Conservation (phyloP, 2,888 invertebrate species). For the Agrotis exclamationis region DNA sequence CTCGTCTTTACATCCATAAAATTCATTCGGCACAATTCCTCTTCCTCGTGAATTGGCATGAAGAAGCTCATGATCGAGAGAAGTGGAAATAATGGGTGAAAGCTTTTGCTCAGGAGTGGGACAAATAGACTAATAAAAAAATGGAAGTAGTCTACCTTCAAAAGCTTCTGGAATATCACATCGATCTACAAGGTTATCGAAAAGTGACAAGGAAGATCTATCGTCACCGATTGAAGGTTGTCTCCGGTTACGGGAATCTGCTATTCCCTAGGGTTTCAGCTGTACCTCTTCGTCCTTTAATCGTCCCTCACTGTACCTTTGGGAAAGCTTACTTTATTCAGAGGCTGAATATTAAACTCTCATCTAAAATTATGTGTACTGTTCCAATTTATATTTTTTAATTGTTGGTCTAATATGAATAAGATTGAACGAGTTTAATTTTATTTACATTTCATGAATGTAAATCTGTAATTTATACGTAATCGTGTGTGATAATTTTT, state of each 20-base stretch:
- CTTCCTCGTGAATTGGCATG: too few species aligned
- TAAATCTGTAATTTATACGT: conserved; percentile 1
- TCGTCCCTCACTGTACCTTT: conserved; percentile 30
- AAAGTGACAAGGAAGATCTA: conserved; percentile 10
- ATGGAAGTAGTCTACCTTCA: too few species aligned
- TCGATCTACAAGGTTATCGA: neutral
- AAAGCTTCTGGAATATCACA: neutral
- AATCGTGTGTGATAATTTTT: conserved; percentile 1
- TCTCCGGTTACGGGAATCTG: conserved; percentile 15
- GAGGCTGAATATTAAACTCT: conserved; percentile 8
- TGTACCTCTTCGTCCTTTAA: conserved; percentile 41
- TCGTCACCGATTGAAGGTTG: conserved; percentile 7
- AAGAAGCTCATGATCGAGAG: too few species aligned
- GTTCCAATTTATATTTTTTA: conserved; percentile 16
- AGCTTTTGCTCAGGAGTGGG: too few species aligned
- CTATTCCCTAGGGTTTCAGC: conserved; percentile 13
- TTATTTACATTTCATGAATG: neutral
- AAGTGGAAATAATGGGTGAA: too few species aligned
- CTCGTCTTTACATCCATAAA: too few species aligned
- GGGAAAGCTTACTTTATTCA: conserved; percentile 27
- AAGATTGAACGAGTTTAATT: neutral
- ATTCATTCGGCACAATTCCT: too few species aligned
- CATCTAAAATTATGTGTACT: conserved; percentile 15
- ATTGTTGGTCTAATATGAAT: conserved; percentile 16
- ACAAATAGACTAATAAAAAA: too few species aligned